phyloP scores from a whole-genome alignment of 2,113 vertebrate species.

The Arizona elegans region DNA sequence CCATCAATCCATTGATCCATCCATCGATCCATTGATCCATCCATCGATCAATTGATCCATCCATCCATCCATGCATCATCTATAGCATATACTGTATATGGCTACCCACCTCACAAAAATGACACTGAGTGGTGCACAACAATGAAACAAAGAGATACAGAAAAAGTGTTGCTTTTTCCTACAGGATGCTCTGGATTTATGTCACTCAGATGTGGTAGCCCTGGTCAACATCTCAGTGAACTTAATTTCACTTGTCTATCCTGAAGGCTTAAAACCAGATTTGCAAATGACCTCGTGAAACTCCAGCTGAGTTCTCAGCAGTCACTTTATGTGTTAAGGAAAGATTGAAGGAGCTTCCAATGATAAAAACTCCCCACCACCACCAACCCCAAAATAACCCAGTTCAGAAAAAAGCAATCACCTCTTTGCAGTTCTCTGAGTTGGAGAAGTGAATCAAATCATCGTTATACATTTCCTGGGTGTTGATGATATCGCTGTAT shows the following conservation, averaged over 20 bases:
- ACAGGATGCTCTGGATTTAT: not conserved
- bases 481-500: slow-evolving; percentile 98
- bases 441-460: slow-evolving; percentile 99
- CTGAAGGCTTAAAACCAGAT: not conserved
- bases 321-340: not conserved
- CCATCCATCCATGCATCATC: not conserved
- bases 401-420: slow-evolving; percentile 39
- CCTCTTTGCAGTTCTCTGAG: slow-evolving; percentile 99
- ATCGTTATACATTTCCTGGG: slow-evolving; percentile 99
- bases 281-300: slow-evolving; percentile 26
- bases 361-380: not conserved
- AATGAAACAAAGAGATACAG: not conserved
- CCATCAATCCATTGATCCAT: not conserved
- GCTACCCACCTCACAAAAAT: not conserved
- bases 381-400: not conserved
- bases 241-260: not conserved
- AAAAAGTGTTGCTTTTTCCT: not conserved
- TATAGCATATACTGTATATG: not conserved
- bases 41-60: too few species aligned
- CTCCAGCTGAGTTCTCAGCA: not conserved
- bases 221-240: not conserved
- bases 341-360: not conserved
- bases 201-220: not conserved
- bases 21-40: too few species aligned
- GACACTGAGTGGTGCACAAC: not conserved